phyloP scores from a whole-genome alignment of 2,797 vertebrate genomes.

The Eospalax fontanierii region DNA sequence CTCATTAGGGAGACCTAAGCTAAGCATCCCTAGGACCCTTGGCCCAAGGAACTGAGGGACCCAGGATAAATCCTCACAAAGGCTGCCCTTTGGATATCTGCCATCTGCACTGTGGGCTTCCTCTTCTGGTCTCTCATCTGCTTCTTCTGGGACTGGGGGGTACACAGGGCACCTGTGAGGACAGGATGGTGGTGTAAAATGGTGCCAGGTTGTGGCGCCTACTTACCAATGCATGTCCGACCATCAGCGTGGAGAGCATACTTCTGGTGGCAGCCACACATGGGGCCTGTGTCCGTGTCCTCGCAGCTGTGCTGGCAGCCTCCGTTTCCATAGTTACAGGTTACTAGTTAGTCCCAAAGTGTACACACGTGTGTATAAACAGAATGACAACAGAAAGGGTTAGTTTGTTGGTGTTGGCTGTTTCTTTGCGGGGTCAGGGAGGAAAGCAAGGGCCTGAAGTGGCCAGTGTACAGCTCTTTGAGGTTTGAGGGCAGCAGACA shows the following conservation, averaged over 20 bases:
- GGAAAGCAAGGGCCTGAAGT: too few relatives aligned
- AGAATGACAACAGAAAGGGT: constrained; percentile 88
- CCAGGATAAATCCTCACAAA: not conserved
- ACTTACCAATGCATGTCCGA: constrained; percentile 98
- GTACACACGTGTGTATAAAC: constrained; percentile 86
- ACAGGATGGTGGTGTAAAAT: not conserved
- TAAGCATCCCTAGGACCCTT: not conserved
- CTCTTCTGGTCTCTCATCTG: not conserved
- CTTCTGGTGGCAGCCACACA: constrained; percentile 98
- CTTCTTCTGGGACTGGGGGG: constrained; percentile 2
- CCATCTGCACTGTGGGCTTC: not conserved
- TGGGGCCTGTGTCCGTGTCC: constrained; percentile 96
- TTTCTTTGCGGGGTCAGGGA: not conserved
- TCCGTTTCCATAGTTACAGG: constrained; percentile 99
- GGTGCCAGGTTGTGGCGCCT: not conserved
- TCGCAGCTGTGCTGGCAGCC: constrained; percentile 99
- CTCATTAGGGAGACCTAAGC: not conserved
- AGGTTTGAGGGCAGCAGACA: not conserved
- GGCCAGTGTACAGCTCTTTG: rapidly evolving
- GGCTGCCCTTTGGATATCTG: not conserved
- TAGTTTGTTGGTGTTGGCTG: constrained; percentile 77
- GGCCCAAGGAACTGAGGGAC: not conserved
- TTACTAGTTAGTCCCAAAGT: constrained; percentile 93
- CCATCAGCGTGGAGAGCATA: constrained; percentile 97
- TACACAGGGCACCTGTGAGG: not conserved